Conservation (phyloP, 2,888 invertebrate species). For the Lamellibrachia columna region DNA sequence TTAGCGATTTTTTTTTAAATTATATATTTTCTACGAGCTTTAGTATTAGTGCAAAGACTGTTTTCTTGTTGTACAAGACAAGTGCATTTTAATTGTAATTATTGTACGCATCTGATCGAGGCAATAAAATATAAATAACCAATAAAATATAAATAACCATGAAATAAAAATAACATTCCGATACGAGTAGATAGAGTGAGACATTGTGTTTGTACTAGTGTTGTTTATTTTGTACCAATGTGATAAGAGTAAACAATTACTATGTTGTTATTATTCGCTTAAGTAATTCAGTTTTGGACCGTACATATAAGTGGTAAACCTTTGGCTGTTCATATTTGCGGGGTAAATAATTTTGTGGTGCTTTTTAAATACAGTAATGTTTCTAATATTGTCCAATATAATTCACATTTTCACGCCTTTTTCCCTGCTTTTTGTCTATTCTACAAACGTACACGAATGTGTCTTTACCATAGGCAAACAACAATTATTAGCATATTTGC, state of each 20-base stretch:
- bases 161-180: background rate
- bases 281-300: background rate
- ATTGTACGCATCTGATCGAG: background rate
- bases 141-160: background rate
- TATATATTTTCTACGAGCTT: background rate
- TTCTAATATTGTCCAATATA: too few relatives aligned
- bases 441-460: too few relatives aligned
- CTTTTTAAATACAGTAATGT: too few relatives aligned
- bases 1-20: too few relatives aligned
- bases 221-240: background rate
- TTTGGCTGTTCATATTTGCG: too few relatives aligned
- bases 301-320: background rate
- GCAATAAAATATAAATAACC: too few relatives aligned
- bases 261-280: background rate
- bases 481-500: too few relatives aligned
- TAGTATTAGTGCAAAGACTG: background rate
- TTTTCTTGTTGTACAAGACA: background rate
- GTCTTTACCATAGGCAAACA: too few relatives aligned
- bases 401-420: too few relatives aligned
- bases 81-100: background rate
- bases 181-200: background rate
- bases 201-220: background rate
- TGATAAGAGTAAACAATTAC: background rate
- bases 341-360: too few relatives aligned
- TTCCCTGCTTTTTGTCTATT: too few relatives aligned